phyloP scores from a whole-genome alignment of 2,113 vertebrate genomes.

The Atrichornis clamosus region DNA sequence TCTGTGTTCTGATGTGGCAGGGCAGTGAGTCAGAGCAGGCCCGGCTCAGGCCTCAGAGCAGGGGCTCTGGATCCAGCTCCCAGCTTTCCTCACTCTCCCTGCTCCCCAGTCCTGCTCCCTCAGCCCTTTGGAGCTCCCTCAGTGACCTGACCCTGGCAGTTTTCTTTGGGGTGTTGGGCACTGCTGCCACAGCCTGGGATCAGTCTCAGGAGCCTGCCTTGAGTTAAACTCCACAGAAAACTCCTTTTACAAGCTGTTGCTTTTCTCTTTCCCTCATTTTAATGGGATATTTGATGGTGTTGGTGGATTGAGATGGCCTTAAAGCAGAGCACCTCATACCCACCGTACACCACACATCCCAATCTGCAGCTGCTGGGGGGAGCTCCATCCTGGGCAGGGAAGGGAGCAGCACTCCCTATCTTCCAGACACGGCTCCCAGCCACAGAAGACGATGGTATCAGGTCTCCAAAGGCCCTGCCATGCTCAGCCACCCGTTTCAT shows the following conservation, averaged over 20 bases:
- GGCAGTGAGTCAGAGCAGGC: slow-evolving; percentile 38
- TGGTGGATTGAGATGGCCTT: not conserved
- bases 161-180: not conserved
- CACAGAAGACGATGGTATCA: not conserved
- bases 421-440: slow-evolving; percentile 8
- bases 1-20: not conserved
- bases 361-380: fast-evolving
- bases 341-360: fast-evolving
- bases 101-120: not conserved
- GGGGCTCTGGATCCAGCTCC: not conserved
- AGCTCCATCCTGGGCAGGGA: not conserved
- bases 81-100: not conserved
- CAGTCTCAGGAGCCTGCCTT: not conserved
- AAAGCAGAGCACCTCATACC: not conserved
- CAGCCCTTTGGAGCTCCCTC: not conserved
- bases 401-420: not conserved
- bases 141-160: not conserved
- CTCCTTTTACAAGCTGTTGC: not conserved
- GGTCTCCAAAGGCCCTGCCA: not conserved
- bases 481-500: not conserved
- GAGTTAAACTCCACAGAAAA: not conserved
- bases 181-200: not conserved
- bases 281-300: not conserved
- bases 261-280: not conserved
- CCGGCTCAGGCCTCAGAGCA: not conserved